phyloP scores from a whole-genome alignment of 2,113 vertebrate genomes.

The Entomyzon cyanotis region DNA sequence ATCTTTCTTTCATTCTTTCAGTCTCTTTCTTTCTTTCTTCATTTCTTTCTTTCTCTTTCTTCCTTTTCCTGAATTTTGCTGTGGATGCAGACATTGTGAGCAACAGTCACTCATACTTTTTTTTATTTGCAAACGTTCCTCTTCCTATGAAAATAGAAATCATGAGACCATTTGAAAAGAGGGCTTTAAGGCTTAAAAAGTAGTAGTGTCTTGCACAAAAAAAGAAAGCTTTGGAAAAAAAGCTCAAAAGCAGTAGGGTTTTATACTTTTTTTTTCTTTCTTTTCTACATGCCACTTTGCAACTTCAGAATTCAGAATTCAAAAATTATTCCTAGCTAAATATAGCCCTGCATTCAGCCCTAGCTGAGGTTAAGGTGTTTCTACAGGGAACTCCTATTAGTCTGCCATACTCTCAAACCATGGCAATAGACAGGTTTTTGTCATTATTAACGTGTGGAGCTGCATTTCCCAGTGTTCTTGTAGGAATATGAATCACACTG shows the following conservation, averaged over 20 bases:
- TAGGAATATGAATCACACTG: conserved; percentile 40
- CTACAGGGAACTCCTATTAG: neutral
- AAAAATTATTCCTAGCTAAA: neutral
- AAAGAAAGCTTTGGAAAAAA: neutral
- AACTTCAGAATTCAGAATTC: conserved; percentile 22
- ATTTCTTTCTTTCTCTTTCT: neutral
- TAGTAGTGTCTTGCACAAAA: neutral
- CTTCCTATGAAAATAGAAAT: neutral
- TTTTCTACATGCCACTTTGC: neutral
- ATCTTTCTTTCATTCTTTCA: neutral
- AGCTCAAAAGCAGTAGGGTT: neutral
- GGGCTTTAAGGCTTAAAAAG: conserved; percentile 31
- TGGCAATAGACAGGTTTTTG: neutral
- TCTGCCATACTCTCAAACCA: neutral
- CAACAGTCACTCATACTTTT: neutral
- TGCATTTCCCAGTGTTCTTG: neutral
- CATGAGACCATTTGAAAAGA: conserved; percentile 28
- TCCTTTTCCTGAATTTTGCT: neutral
- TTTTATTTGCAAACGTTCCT: neutral
- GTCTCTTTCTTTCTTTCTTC: neutral
- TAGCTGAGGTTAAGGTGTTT: neutral
- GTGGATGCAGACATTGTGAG: neutral
- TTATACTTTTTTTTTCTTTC: neutral
- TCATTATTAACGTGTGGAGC: neutral
- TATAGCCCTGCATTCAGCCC: neutral